Conservation (phyloP, 2,888 invertebrate genomes). For the Nymphalis c-album region DNA sequence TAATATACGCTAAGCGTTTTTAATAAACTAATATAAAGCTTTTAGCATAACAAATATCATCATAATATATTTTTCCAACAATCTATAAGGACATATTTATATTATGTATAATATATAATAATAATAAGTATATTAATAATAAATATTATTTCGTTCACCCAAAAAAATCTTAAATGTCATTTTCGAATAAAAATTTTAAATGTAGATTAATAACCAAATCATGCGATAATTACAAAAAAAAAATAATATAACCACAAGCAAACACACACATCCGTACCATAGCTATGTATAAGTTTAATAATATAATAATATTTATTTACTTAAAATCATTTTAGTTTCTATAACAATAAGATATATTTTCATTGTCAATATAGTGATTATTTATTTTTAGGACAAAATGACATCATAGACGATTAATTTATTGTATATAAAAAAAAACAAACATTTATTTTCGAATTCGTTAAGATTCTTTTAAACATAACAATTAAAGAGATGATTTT, state of each 20-base stretch:
- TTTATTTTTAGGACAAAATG: constrained; percentile 12
- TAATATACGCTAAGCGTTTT: constrained; percentile 3
- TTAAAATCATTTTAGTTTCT: neutral
- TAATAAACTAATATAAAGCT: constrained; percentile 4
- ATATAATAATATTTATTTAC: neutral
- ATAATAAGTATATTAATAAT: too few species aligned
- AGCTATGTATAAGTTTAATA: neutral
- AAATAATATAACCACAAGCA: too few species aligned
- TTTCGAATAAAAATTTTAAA: too few species aligned
- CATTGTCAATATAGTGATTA: constrained; percentile 59
- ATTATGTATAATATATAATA: too few species aligned
- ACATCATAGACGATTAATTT: constrained; percentile 22
- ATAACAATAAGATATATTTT: constrained; percentile 53
- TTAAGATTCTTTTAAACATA: neutral
- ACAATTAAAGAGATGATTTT: neutral
- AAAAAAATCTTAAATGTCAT: too few species aligned
- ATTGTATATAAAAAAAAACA: constrained; percentile 2
- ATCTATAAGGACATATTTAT: too few species aligned
- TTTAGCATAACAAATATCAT: neutral
- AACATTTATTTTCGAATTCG: neutral
- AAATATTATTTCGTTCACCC: too few species aligned
- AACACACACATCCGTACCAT: too few species aligned
- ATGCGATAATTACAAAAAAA: too few species aligned
- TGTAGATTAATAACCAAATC: too few species aligned
- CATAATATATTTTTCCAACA: too few species aligned